Conservation (phyloP, 2,113 vertebrate genomes). For the Setophaga kirtlandii region DNA sequence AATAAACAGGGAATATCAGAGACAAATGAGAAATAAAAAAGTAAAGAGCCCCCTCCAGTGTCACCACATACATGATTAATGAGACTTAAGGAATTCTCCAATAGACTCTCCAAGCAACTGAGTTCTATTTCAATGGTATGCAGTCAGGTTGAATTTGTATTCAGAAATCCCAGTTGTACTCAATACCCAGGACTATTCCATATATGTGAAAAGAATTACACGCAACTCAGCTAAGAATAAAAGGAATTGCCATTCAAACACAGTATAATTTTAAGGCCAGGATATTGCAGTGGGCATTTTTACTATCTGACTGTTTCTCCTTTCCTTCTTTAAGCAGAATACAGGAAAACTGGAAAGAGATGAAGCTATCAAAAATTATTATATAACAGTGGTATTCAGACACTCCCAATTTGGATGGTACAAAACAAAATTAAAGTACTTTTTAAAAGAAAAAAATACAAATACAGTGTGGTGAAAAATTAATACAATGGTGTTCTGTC, state of each 20-base stretch:
- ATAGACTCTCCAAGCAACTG: conserved; percentile 76
- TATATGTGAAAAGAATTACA: conserved; percentile 61
- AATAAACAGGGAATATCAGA: conserved; percentile 68
- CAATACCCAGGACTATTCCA: conserved; percentile 32
- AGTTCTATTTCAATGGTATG: conserved; percentile 66
- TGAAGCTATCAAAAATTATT: not conserved
- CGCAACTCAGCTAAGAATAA: not conserved
- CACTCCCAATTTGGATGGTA: not conserved
- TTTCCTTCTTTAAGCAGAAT: not conserved
- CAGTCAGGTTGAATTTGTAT: conserved; percentile 63
- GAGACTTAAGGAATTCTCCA: conserved; percentile 63
- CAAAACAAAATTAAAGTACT: not conserved
- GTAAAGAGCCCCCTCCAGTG: conserved; percentile 63
- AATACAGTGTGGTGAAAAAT: not conserved
- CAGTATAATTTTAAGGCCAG: not conserved
- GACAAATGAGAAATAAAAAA: conserved; percentile 73
- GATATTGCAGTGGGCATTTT: not conserved
- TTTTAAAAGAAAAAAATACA: not conserved
- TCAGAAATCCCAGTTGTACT: conserved; percentile 66
- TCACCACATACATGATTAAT: conserved; percentile 70
- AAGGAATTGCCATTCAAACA: not conserved
- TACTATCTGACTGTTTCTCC: not conserved
- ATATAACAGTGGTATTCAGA: not conserved
- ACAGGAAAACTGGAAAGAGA: not conserved
- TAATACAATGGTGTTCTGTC: not conserved